phyloP scores from a whole-genome alignment of 2,888 invertebrate genomes.

The Eupithecia dodoneata region DNA sequence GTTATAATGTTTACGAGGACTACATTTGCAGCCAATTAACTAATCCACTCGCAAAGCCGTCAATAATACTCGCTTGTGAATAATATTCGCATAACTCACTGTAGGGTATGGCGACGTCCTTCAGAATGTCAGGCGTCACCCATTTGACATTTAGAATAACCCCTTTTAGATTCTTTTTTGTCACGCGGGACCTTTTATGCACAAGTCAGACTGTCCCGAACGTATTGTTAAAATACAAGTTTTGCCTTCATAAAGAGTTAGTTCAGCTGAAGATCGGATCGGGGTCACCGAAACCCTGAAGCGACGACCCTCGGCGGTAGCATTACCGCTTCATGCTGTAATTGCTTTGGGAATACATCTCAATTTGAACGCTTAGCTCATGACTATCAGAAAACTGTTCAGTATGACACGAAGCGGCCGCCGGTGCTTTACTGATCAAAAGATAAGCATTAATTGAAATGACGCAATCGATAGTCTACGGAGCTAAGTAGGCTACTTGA shows the following conservation, averaged over 20 bases:
- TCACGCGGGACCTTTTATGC: conserved; percentile 42
- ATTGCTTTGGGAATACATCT: conserved; percentile 59
- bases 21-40: conserved; percentile 26
- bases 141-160: conserved; percentile 46
- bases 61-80: conserved; percentile 33
- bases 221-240: conserved; percentile 40
- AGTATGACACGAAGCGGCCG: conserved; percentile 33
- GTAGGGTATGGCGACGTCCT: conserved; percentile 40
- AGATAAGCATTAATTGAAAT: conserved; percentile 62
- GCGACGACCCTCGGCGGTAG: conserved; percentile 49
- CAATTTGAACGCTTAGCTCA: conserved; percentile 50
- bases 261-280: conserved; percentile 49
- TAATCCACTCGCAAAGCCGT: conserved; percentile 25
- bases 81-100: conserved; percentile 41
- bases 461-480: conserved; percentile 58
- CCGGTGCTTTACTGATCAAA: conserved; percentile 41
- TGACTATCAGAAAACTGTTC: conserved; percentile 37
- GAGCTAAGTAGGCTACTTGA: conserved; percentile 53
- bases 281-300: conserved; percentile 52
- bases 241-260: conserved; percentile 35
- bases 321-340: conserved; percentile 55
- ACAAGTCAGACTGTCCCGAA: conserved; percentile 40
- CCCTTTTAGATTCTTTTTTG: conserved; percentile 45
- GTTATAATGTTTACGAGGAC: conserved; percentile 20
- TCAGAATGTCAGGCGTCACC: conserved; percentile 44